Conservation (phyloP, 1,140 invertebrate genomes). For the Meloidogyne chitwoodi region DNA sequence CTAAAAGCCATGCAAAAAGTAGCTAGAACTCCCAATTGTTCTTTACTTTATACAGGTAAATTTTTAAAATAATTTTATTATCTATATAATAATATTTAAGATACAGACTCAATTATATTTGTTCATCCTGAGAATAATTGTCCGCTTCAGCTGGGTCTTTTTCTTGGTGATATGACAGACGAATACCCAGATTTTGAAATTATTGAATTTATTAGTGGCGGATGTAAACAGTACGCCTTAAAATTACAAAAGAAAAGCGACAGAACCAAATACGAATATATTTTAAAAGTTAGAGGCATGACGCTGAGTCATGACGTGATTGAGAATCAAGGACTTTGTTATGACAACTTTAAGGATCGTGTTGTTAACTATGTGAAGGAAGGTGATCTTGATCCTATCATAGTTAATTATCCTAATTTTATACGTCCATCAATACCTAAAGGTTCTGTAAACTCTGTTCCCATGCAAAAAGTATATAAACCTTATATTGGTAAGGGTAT, state of each 20-base stretch:
- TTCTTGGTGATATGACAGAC: neutral
- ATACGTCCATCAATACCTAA: neutral
- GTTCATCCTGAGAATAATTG: neutral
- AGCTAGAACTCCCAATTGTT: no score
- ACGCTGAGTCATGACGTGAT: neutral
- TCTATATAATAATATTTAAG: no score
- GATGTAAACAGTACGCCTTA: neutral
- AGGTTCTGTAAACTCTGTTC: neutral
- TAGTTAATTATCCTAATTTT: neutral
- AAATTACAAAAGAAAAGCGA: neutral
- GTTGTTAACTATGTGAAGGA: neutral
- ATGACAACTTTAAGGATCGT: conserved; percentile 6
- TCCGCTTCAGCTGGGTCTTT: neutral
- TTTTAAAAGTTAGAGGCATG: conserved; percentile 10
- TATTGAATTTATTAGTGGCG: neutral
- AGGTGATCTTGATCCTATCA: neutral
- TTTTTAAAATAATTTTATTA: no score
- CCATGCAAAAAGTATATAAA: neutral
- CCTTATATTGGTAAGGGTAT: no score
- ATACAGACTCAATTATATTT: no score
- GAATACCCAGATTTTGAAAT: neutral
- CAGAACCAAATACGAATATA: neutral
- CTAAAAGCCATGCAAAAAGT: no score
- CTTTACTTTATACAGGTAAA: no score
- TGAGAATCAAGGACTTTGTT: neutral